phyloP scores from a whole-genome alignment of 2,797 vertebrate genomes.

The Hydrophis major region DNA sequence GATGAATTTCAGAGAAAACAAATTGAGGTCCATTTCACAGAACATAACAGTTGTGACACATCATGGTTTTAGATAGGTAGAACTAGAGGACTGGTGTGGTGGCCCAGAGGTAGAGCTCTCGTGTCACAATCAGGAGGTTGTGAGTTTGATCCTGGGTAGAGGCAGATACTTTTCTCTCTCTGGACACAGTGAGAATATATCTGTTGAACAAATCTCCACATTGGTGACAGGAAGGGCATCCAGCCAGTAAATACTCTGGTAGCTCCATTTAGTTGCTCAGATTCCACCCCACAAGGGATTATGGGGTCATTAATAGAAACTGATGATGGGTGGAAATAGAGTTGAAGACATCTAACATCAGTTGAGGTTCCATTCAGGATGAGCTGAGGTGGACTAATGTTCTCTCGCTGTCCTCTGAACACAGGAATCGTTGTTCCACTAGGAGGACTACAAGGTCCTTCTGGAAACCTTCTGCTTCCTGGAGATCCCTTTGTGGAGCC shows the following conservation, averaged over 20 bases:
- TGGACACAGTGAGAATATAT: no score
- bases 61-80: background rate
- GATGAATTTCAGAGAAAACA: background rate
- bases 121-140: no score
- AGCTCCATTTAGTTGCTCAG: no score
- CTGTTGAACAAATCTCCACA: no score
- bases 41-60: background rate
- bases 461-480: constrained; percentile 63
- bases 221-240: no score
- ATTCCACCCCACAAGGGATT: no score
- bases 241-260: no score
- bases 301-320: no score
- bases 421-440: constrained; percentile 81
- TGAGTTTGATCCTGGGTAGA: no score
- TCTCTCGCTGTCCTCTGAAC: constrained; percentile 6
- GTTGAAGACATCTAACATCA: background rate
- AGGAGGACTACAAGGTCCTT: constrained; percentile 72
- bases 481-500: constrained; percentile 81
- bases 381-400: background rate
- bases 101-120: no score
- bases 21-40: background rate
- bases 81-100: no score
- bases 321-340: background rate
- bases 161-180: no score
- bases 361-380: background rate